Percentiles rank a stretch among this genome's conserved stretches.
phyloP scores from a whole-genome alignment of 2,888 invertebrate species.

The Peribatodes rhomboidaria region DNA sequence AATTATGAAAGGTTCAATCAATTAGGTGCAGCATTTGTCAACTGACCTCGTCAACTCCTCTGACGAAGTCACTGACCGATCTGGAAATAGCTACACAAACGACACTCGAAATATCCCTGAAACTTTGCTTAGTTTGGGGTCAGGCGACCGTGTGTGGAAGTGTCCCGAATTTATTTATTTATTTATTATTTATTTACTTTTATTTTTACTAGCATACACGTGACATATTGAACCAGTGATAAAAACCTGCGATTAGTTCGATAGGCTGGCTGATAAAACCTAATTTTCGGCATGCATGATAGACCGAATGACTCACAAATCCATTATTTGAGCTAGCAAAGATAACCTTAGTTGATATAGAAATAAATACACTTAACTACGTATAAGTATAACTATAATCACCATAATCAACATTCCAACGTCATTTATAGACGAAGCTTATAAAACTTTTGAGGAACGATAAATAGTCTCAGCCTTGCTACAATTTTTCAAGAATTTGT shows the following conservation, averaged over 20 bases:
- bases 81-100: conserved; percentile 13
- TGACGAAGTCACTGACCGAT: conserved; percentile 16
- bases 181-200: too few species aligned
- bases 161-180: too few species aligned
- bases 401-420: background rate
- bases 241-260: background rate
- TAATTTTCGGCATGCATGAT: background rate
- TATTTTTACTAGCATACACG: background rate
- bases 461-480: background rate
- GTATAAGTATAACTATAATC: background rate
- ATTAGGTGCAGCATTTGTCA: conserved; percentile 1
- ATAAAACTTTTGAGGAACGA: background rate
- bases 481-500: conserved; percentile 11
- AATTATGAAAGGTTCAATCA: background rate
- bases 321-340: background rate
- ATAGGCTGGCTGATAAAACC: background rate
- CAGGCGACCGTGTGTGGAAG: too few species aligned
- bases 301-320: background rate
- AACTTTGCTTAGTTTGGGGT: too few species aligned
- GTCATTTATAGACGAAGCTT: background rate
- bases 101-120: background rate
- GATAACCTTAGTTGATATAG: background rate
- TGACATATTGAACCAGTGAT: background rate
- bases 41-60: conserved; percentile 8
- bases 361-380: background rate